Base-by-base conservation (phyloP, 2,888 invertebrate genomes). In the Dichetophora obliterata region DNA sequence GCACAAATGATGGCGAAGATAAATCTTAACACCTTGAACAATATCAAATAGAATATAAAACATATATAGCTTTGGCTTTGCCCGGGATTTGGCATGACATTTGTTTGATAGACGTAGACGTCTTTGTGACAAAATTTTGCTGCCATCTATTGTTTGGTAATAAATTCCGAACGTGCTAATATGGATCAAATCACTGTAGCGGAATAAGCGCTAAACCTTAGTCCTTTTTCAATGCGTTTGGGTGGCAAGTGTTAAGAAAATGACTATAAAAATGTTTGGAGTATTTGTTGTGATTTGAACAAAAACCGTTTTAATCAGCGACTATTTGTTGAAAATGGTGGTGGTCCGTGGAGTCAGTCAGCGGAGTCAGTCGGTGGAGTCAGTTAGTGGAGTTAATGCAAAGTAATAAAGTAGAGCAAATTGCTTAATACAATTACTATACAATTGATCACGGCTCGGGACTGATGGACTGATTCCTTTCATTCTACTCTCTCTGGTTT, bases 1-100 rank as follows among this genome's bases (percentile, higher is more conserved):
- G 75, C 75, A 81, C 79, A 82, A 82, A 84, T 84, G 85, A 87
- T 87, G 82, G 81, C 82, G 82, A 87, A 87, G 87, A 88, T 87
- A 87, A 87, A 87, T 88, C 87, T 85, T 85, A 82, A 88, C 88
- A 88, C 88, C 88, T 88, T 82, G 83, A 79, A 87, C 86, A 88
- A 87, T 83, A 85, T 82, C 82, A 27, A 48, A 22, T 34, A 24
- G 22, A 71, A 59, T 34, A 71, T 22, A 37, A 59, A 27, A 50
- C 19, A 48, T 50, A 50, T 27, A 50, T 50, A 2, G 5, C 50
- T 27, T 68, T 66, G n/a, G 37, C 22, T 59, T 59, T 9, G 59
- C 1, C 59, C 24, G 14, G 37, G 37, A n/a, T 43, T 48, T 71
- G 69, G 11, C 31, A 52, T 54, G 54, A 66, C 66, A 66, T 66